phyloP scores from a whole-genome alignment of 2,888 invertebrate species.

The Heliconius charithonia region DNA sequence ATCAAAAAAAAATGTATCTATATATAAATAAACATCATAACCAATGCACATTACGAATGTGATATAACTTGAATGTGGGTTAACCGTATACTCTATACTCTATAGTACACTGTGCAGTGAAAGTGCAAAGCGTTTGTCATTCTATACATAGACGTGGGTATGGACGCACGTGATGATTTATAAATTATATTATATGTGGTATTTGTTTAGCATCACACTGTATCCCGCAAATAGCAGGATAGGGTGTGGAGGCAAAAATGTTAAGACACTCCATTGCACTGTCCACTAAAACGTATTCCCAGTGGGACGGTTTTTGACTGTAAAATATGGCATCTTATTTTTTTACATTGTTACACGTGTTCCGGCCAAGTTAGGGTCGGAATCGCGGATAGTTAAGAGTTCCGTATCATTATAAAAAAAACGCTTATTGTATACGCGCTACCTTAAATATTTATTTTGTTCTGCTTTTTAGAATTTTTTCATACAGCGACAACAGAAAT shows the following conservation, averaged over 20 bases:
- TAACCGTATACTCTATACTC: conserved; percentile 57
- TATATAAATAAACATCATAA: conserved; percentile 36
- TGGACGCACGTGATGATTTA: conserved; percentile 51
- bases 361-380: too few species aligned
- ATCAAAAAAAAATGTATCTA: background rate
- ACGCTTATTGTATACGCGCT: too few species aligned
- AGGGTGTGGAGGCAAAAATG: background rate
- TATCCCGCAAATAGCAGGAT: background rate
- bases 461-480: too few species aligned
- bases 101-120: conserved; percentile 60
- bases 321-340: too few species aligned
- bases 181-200: background rate
- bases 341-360: too few species aligned
- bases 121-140: conserved; percentile 58
- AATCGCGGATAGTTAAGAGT: too few species aligned
- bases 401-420: too few species aligned
- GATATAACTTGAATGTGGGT: conserved; percentile 79
- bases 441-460: too few species aligned
- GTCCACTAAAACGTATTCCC: too few species aligned
- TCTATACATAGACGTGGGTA: conserved; percentile 54
- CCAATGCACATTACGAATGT: conserved; percentile 59
- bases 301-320: too few species aligned
- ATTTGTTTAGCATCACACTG: background rate
- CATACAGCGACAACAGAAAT: too few species aligned
- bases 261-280: background rate